A percentile compares a stretch with the other conserved stretches of the same genome.
These are phyloP conservation scores for Paguma larvata DNA, from an alignment of 2,797 vertebrate species.

Conservation along the genomic window DNA sequence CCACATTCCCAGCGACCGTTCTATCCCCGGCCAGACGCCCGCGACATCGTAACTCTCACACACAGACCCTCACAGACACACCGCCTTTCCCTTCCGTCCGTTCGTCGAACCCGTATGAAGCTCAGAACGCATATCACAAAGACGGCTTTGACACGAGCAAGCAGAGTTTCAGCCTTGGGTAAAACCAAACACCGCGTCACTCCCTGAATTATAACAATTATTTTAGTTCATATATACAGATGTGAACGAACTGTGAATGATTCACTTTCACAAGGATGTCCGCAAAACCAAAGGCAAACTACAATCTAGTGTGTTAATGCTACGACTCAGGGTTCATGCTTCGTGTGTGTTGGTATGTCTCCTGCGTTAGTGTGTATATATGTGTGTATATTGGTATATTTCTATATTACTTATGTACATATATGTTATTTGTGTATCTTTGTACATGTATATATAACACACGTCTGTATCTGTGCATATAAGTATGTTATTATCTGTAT, in stretches of 20 bases:
- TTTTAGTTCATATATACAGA: neutral
- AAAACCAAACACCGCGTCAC: neutral
- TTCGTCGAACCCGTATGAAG: slow-evolving; percentile 45
- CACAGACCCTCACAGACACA: neutral
- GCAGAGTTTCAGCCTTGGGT: rapidly evolving
- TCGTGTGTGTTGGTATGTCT: neutral
- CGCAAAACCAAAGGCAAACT: neutral
- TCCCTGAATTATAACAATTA: neutral
- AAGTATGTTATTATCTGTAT: neutral
- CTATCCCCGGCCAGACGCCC: rapidly evolving
- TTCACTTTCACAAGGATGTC: neutral
- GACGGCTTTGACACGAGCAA: neutral
- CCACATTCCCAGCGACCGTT: rapidly evolving
- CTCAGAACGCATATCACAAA: neutral
- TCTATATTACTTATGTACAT: neutral
- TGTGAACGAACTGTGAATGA: too few relatives aligned
- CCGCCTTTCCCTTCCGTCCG: neutral
- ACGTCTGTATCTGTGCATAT: too few relatives aligned
- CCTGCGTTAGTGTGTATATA: too few relatives aligned
- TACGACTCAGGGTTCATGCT: rapidly evolving
- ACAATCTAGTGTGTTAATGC: neutral
- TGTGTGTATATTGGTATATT: neutral
- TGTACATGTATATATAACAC: neutral
- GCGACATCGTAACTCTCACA: neutral
- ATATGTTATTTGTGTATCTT: neutral